Conservation (phyloP, 2,888 invertebrate species). For the Diaprepes abbreviatus region DNA sequence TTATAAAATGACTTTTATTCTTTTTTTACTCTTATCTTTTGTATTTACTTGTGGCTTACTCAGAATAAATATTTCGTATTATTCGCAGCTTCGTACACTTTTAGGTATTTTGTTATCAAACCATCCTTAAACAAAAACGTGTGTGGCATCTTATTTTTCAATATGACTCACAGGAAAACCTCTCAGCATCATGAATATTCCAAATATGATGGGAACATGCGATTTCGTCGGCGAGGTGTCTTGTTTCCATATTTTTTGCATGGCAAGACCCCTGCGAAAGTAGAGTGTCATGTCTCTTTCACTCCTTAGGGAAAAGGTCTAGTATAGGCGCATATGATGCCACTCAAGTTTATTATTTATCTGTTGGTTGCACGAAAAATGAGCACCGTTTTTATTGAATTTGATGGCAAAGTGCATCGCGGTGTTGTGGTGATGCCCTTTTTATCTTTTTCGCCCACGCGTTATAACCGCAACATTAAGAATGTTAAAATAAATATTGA, state of each 20-base stretch:
- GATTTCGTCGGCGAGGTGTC: constrained; percentile 57
- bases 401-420: constrained; percentile 55
- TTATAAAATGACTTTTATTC: too few relatives aligned
- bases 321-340: constrained; percentile 55
- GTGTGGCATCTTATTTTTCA: constrained; percentile 16
- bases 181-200: constrained; percentile 35
- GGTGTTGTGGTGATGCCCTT: constrained; percentile 40
- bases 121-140: constrained; percentile 10
- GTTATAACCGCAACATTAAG: constrained; percentile 21
- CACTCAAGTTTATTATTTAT: constrained; percentile 59
- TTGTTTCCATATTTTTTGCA: constrained; percentile 65
- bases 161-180: constrained; percentile 22
- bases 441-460: constrained; percentile 19
- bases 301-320: constrained; percentile 60
- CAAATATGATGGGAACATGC: constrained; percentile 34
- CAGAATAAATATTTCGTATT: neutral
- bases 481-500: constrained; percentile 24
- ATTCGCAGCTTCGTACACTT: neutral
- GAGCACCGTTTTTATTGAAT: constrained; percentile 57
- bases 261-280: constrained; percentile 62
- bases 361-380: constrained; percentile 57
- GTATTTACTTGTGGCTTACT: neutral
- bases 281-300: constrained; percentile 67
- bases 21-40: neutral
- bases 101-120: constrained; percentile 16